These are phyloP conservation scores for Daphoenositta chrysoptera DNA, from an alignment of 2,113 vertebrate genomes.

Conservation along the genomic window DNA sequence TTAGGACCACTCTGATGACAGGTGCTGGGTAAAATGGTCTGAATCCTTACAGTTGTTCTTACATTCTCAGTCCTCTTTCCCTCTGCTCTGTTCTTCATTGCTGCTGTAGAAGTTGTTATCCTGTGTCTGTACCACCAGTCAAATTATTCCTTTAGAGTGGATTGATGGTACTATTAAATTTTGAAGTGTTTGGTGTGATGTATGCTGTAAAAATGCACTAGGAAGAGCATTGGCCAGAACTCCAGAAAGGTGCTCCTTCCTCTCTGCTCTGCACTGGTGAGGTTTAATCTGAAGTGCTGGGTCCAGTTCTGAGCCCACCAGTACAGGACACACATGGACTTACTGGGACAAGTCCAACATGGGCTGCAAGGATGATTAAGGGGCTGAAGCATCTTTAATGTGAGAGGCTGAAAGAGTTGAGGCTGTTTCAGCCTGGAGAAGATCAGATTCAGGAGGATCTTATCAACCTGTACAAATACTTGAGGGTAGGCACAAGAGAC, in stretches of 20 bases:
- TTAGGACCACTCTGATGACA: background rate
- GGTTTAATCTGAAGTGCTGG: background rate
- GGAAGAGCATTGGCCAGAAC: background rate
- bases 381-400: background rate
- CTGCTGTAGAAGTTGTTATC: background rate
- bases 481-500: background rate
- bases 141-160: background rate
- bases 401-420: background rate
- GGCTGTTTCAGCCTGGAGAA: background rate
- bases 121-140: background rate
- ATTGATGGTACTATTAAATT: background rate
- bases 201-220: background rate
- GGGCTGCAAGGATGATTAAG: background rate
- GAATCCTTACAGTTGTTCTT: background rate
- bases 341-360: rapidly evolving
- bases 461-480: background rate
- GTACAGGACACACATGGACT: background rate
- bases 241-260: background rate
- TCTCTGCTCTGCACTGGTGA: background rate
- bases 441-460: background rate
- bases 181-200: background rate
- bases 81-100: background rate
- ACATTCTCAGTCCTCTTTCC: background rate
- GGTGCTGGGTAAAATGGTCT: background rate
- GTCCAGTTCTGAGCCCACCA: background rate